Percentiles rank a stretch among this genome's conserved stretches.
These are phyloP conservation scores for Drosophila siamana DNA, from an alignment of 2,888 invertebrate species.

Conservation along the genomic window DNA sequence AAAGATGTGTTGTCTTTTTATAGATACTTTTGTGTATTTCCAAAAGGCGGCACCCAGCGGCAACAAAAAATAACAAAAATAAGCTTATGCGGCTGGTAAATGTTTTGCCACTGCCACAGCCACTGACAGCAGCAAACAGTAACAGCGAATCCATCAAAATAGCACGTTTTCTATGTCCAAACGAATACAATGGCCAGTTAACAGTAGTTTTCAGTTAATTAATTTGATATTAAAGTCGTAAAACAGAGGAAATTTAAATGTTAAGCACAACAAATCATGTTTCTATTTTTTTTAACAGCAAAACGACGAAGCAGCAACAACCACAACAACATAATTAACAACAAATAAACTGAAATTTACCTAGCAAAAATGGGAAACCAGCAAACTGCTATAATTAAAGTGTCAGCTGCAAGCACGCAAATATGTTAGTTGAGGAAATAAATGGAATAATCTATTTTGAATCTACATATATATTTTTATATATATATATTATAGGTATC, in stretches of 20 bases:
- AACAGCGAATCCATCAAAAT: slow-evolving; percentile 43
- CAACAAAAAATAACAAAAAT: neutral
- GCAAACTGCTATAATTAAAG: slow-evolving; percentile 53
- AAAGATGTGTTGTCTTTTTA: slow-evolving; percentile 32
- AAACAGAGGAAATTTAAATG: slow-evolving; percentile 53
- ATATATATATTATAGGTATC: neutral
- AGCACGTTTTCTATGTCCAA: slow-evolving; percentile 66
- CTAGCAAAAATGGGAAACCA: slow-evolving; percentile 27
- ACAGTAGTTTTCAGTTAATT: slow-evolving; percentile 74
- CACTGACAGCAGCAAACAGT: slow-evolving; percentile 12
- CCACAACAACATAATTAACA: slow-evolving; percentile 11
- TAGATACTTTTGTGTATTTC: neutral
- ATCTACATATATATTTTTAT: neutral
- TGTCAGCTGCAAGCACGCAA: slow-evolving; percentile 39
- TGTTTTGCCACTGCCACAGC: slow-evolving; percentile 20
- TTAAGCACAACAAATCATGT: slow-evolving; percentile 64
- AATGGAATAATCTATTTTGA: slow-evolving; percentile 3
- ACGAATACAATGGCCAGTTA: slow-evolving; percentile 51
- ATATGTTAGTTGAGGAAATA: slow-evolving; percentile 23
- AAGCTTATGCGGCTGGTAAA: slow-evolving; percentile 8
- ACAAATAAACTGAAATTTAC: slow-evolving; percentile 11
- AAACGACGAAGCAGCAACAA: slow-evolving; percentile 19
- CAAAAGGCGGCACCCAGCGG: slow-evolving; percentile 20
- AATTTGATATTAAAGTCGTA: slow-evolving; percentile 52
- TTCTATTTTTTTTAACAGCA: slow-evolving; percentile 49